Evolutionary conservation across 53 echinoderm and acorn worm genomes (phyloP).

Genomic region (Mesocentrotus franciscanus): DNA sequence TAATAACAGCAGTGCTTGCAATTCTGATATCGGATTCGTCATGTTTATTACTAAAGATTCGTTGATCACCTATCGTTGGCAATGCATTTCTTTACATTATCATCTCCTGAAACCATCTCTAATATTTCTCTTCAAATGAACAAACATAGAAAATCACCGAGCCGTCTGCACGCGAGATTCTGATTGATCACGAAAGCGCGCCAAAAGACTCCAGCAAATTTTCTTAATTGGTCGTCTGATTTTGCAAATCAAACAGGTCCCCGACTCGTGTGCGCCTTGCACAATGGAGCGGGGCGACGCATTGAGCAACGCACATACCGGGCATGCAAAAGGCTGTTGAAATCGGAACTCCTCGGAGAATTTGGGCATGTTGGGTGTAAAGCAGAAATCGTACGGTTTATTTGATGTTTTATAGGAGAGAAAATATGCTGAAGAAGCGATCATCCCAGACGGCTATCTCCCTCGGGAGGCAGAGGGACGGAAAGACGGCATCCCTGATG

Average conservation of each 20-base stretch:
- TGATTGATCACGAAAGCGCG: slow-evolving; percentile 10
- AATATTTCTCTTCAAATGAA: background rate
- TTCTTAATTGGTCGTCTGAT: slow-evolving; percentile 33
- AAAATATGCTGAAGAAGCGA: slow-evolving; percentile 54
- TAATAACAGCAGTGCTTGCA: too few relatives aligned
- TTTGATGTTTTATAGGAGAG: slow-evolving; percentile 50
- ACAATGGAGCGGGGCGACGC: background rate
- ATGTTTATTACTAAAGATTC: background rate
- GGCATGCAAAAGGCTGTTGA: background rate
- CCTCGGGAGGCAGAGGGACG: background rate
- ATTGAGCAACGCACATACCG: background rate
- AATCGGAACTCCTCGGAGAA: slow-evolving; percentile 19
- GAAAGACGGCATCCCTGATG: background rate
- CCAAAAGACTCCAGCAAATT: background rate
- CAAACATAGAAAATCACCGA: background rate
- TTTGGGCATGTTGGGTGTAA: background rate
- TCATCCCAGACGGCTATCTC: slow-evolving; percentile 21
- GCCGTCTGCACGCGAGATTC: background rate
- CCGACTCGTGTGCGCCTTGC: background rate
- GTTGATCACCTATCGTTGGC: background rate
- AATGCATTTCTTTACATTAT: background rate
- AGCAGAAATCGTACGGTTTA: slow-evolving; percentile 47
- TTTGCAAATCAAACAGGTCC: background rate
- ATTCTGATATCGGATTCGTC: too few relatives aligned
- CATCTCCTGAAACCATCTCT: background rate